Evolutionary conservation across 2,113 vertebrate species (phyloP).

Genomic region (Athene noctua): DNA sequence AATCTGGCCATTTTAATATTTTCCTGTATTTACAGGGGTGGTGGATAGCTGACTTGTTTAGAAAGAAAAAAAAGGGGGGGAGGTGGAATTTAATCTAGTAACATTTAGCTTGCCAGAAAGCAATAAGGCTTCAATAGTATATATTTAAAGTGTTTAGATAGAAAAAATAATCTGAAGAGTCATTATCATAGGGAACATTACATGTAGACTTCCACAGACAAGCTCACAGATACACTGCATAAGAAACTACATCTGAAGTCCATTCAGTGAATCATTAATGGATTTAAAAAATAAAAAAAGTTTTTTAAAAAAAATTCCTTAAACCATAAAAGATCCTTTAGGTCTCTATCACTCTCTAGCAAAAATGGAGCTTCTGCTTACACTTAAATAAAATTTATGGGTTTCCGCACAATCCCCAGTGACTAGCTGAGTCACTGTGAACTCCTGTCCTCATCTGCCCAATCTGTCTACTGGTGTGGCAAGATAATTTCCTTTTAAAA

Average conservation of each 20-base stretch:
- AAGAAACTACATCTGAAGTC: slow-evolving; percentile 1
- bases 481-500: not conserved
- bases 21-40: slow-evolving; percentile 27
- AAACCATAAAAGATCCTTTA: not conserved
- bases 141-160: not conserved
- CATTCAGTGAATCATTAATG: not conserved
- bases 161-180: not conserved
- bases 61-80: not conserved
- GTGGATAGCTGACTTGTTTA: slow-evolving; percentile 33
- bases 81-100: not conserved
- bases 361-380: not conserved
- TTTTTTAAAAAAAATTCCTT: not conserved
- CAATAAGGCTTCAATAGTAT: not conserved
- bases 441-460: not conserved
- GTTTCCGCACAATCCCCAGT: not conserved
- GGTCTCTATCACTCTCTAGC: not conserved
- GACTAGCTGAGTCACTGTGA: not conserved
- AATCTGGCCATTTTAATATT: slow-evolving; percentile 35
- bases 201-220: not conserved
- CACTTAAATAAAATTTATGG: not conserved
- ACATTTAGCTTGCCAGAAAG: slow-evolving; percentile 14
- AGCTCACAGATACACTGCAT: not conserved
- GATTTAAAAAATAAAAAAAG: not conserved
- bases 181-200: not conserved
- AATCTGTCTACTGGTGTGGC: not conserved